phyloP scores from a whole-genome alignment of 2,113 vertebrate species.

The Hemiprocne comata region DNA sequence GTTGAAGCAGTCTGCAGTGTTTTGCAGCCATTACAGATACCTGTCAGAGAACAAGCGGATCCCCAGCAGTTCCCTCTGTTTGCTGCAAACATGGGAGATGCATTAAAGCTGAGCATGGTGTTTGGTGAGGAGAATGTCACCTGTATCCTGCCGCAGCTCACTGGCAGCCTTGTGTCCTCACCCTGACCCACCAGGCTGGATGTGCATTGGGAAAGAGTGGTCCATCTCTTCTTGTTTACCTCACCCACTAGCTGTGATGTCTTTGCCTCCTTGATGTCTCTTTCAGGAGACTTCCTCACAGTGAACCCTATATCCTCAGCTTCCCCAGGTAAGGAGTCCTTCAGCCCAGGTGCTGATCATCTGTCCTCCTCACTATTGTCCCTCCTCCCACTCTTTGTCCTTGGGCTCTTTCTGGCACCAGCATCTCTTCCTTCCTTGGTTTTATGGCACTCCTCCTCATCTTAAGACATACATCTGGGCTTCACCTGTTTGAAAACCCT shows the following conservation, averaged over 20 bases:
- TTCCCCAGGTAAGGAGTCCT: background rate
- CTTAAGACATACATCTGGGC: background rate
- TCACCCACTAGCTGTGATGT: background rate
- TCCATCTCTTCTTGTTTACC: fast-evolving
- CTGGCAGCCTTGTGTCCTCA: background rate
- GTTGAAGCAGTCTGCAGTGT: background rate
- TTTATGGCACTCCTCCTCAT: background rate
- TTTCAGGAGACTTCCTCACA: background rate
- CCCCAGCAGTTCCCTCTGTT: background rate
- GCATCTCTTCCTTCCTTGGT: background rate
- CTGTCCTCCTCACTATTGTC: background rate
- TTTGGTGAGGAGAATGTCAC: background rate
- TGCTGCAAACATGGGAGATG: background rate
- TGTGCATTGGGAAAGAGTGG: background rate
- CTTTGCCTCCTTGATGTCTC: background rate
- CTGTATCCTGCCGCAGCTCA: background rate
- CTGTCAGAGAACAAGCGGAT: background rate
- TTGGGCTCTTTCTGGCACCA: background rate
- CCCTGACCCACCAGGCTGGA: background rate
- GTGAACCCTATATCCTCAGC: background rate
- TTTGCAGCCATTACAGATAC: background rate
- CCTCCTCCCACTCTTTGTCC: background rate
- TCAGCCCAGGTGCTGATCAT: background rate
- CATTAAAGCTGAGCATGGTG: background rate
- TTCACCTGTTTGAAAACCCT: background rate